phyloP scores from a whole-genome alignment of 1,140 invertebrate genomes.

The Diorhabda sublineata region DNA sequence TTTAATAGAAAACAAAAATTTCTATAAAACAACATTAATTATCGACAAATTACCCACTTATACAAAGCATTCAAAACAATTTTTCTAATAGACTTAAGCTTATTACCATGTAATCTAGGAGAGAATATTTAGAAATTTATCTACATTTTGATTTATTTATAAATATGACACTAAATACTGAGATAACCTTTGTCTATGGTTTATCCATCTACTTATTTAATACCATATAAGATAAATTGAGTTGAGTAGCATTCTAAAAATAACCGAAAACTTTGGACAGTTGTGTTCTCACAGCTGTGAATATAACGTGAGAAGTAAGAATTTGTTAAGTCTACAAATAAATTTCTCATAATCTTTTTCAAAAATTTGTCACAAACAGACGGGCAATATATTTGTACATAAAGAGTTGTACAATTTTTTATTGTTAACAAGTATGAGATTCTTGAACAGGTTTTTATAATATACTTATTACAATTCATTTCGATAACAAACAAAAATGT shows the following conservation, averaged over 20 bases:
- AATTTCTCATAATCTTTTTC: too few species aligned
- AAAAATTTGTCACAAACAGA: too few species aligned
- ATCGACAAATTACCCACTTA: background rate
- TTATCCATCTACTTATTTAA: background rate
- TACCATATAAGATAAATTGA: background rate
- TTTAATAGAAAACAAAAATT: too few species aligned
- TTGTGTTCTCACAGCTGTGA: background rate
- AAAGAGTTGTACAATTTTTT: too few species aligned
- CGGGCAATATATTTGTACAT: too few species aligned
- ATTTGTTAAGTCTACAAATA: too few species aligned
- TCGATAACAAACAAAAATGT: too few species aligned
- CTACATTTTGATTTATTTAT: background rate
- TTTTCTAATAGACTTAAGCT: background rate
- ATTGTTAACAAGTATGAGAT: too few species aligned
- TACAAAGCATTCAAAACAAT: background rate
- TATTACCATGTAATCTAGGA: background rate
- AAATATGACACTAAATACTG: background rate
- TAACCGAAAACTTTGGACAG: background rate
- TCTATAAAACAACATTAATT: too few species aligned
- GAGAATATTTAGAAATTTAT: background rate
- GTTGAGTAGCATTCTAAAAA: background rate
- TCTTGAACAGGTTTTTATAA: too few species aligned
- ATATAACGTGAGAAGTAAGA: too few species aligned
- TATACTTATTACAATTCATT: too few species aligned
- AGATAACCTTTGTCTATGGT: slow-evolving; percentile 2